Base-by-base conservation (phyloP, 2,797 vertebrate genomes). In the Vireo griseus region DNA sequence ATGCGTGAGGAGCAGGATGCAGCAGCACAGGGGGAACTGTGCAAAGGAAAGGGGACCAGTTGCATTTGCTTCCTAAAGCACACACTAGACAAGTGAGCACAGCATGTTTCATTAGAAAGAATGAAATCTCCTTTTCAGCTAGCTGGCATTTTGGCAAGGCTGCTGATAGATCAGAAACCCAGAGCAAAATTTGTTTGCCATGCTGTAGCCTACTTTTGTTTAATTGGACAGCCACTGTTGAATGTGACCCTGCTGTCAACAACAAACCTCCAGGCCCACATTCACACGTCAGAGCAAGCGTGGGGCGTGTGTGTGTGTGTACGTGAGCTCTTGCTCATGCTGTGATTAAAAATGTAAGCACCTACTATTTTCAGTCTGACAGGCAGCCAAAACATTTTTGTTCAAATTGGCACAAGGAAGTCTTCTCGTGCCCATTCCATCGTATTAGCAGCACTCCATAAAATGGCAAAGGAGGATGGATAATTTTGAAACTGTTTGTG, bases 331-430 rank as follows among this genome's bases (percentile, higher is more conserved):
- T 76, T 92, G 94, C 98, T 98, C 98, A 97, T 97, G 96, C 95
- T 80, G 72, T 3, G 62, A 97, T 97, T 98, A 97, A 97, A 98
- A 97, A 95, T 93, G 93, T 91, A 97, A 97, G 93, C 97, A 96
- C 96, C 96, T 98, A 94, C 97, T 98, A 97, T 98, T 98, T 98
- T 97, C 97, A 98, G 97, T 93, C 90, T 96, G 96, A 98, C 95
- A 96, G 92, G 88, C 96, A 98, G 98, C 97, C 98, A 98, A 90
- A 59, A 51, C 91, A 91, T 77, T 97, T 94, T 92, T 95, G 96
- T 96, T 96, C 96, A 83, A 96, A 86, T 77, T 95, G 94, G 96
- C 92, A 96, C 62, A 45, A 90, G 84, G 45, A 37, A 78, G 68
- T 75, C 74, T 96, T 90, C 88, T 86, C 13, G 0, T 85, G 83